Base-by-base conservation (phyloP, 2,797 vertebrate genomes). In the Ibycter americanus region DNA sequence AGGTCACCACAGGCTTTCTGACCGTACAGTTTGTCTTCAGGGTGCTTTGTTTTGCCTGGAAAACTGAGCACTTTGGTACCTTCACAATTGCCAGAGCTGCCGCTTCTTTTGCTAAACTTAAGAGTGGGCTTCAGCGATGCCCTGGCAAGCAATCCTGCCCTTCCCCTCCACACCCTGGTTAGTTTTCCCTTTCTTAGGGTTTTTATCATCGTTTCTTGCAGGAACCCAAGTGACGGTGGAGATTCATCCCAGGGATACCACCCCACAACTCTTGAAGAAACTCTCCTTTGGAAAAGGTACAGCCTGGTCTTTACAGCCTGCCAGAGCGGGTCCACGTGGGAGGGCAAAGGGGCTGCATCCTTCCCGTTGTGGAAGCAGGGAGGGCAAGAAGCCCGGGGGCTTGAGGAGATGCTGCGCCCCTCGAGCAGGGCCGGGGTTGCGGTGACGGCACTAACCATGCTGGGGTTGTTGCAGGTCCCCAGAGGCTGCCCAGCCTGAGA, bases 171-270 rank as follows among this genome's bases (percentile, higher is more conserved):
- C 0, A 0, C 17, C 9, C 54, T 7, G 4, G 16, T 36, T n/a
- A 23, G 42, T 44, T 36, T 72, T 68, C 34, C 18, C 62, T 58
- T 74, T 74, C 62, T 70, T 13, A 63, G 12, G 25, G 34, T 46
- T 31, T 59, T 83, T 61, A 23, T 68, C 29, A 1, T 34, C 8
- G 0, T 73, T 90, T 83, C 58, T 91, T 96, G 54, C 96, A 98
- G 98, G 97, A 93, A 98, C 98, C n/a, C 98, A 98, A 65, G 91
- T 98, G 94, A 98, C 97, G 0, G 98, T 98, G 66, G 98, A 98
- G 78, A 92, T 98, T 52, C 98, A 98, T 36, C 92, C 85, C 16
- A 94, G 82, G 89, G 93, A 98, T 1, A 63, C 95, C 52, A 92
- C 95, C 63, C 97, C 95, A 14, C 97, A 97, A 6, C 77, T 98